Base-by-base conservation (phyloP, 2,797 vertebrate species). In the Alcedo quadribrachys region DNA sequence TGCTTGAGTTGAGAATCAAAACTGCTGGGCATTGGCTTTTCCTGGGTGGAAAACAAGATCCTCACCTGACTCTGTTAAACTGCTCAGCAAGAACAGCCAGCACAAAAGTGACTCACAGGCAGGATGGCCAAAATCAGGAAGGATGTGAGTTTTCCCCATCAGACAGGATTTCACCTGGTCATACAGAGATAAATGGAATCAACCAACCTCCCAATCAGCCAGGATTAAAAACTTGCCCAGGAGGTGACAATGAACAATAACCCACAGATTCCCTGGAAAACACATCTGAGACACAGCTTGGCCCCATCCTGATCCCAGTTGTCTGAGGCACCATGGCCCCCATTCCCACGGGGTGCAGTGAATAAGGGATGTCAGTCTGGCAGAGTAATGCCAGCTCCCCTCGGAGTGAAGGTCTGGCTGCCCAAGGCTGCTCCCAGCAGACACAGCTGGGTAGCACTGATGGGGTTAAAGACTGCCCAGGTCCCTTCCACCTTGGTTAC, bases 81-180 rank as follows among this genome's bases (percentile, higher is more conserved):
- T 35, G 75, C 71, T 63, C 0, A 3, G 33, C 60, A 6, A 4
- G 9, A 76, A 11, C 24, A 16, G 20, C 33, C 69, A 18, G 63
- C 27, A 12, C 27, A 20, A 8, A 27, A 24, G 22, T 12, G 28
- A 32, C 45, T 46, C 51, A 14, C 11, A 33, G 25, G 20, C 30
- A 24, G 37, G 30, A n/a, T 1, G 2, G 32, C 25, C 45, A n/a
- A 19, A 19, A 1, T 5, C 0, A 0, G 51, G 30, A 24, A 18
- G 11, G 51, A 9, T 21, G 19, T 8, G 18, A 32, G 20, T 20
- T 21, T 65, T 50, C 66, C 53, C 40, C 30, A 4, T 9, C 40
- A 66, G 53, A 15, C 24, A 46, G 27, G 65, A 46, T 46, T 57
- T 40, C 76, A 30, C 9, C n/a, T 18, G 60, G 24, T 43, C 30